These are phyloP conservation scores for Plotosus lineatus DNA, from an alignment of 2,113 vertebrate genomes.

Conservation along the genomic window DNA sequence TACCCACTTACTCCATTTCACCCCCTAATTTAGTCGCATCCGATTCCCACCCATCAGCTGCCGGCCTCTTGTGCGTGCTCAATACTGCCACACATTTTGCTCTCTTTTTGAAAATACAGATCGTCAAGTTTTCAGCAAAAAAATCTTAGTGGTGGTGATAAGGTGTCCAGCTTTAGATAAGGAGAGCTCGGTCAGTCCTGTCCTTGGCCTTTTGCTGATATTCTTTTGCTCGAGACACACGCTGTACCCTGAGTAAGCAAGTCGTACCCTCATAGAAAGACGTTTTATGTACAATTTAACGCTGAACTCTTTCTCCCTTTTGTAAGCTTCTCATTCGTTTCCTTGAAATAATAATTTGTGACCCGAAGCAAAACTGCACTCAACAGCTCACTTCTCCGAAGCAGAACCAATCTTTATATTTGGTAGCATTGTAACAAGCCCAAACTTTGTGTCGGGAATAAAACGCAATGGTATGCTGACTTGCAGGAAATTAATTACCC, in stretches of 20 bases:
- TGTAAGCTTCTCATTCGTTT: neutral
- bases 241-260: neutral
- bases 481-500: neutral
- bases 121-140: constrained; percentile 11
- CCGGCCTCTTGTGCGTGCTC: too few species aligned
- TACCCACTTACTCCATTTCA: too few species aligned
- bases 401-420: neutral
- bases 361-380: neutral
- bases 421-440: neutral
- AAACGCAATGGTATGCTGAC: neutral
- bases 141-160: neutral
- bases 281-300: too few species aligned
- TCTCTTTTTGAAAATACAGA: neutral
- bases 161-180: constrained; percentile 34
- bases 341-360: neutral
- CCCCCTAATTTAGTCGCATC: too few species aligned
- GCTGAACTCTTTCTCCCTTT: too few species aligned
- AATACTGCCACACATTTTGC: neutral
- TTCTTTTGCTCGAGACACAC: neutral
- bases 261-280: neutral
- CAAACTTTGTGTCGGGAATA: neutral
- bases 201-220: constrained; percentile 9
- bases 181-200: constrained; percentile 1
- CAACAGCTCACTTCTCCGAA: neutral
- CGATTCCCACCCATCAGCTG: too few species aligned